Evolutionary conservation across 2,888 invertebrate species (phyloP).

Genomic region (Phaedon cochleariae): DNA sequence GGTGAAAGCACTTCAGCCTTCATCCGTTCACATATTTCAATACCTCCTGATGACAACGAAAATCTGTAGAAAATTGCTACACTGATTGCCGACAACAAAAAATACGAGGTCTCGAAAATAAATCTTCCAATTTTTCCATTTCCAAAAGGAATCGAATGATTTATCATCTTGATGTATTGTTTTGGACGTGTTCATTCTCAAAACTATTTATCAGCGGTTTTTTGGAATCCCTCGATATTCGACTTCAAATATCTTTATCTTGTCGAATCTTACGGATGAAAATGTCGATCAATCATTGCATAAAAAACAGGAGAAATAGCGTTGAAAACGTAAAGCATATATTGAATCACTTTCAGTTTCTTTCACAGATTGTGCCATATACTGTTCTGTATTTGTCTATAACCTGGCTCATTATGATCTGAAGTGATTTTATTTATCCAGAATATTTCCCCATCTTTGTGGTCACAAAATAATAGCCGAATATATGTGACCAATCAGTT

Average conservation of each 20-base stretch:
- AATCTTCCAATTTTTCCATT: neutral
- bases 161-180: neutral
- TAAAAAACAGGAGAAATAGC: neutral
- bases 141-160: neutral
- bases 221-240: neutral
- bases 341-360: neutral
- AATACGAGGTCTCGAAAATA: neutral
- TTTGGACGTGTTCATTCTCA: neutral
- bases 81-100: neutral
- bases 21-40: too few species aligned
- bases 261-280: neutral
- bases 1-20: too few species aligned
- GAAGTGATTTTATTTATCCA: too few species aligned
- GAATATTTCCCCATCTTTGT: too few species aligned
- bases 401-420: too few species aligned
- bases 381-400: too few species aligned
- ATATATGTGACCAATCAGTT: too few species aligned
- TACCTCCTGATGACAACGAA: too few species aligned
- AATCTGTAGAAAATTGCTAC: too few species aligned
- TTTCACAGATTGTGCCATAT: too few species aligned
- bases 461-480: too few species aligned
- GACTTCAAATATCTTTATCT: neutral
- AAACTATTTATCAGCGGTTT: slow-evolving; percentile 2
- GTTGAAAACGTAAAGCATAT: neutral
- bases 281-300: neutral